Conservation (phyloP, 2,113 vertebrate species). For the Naja naja region DNA sequence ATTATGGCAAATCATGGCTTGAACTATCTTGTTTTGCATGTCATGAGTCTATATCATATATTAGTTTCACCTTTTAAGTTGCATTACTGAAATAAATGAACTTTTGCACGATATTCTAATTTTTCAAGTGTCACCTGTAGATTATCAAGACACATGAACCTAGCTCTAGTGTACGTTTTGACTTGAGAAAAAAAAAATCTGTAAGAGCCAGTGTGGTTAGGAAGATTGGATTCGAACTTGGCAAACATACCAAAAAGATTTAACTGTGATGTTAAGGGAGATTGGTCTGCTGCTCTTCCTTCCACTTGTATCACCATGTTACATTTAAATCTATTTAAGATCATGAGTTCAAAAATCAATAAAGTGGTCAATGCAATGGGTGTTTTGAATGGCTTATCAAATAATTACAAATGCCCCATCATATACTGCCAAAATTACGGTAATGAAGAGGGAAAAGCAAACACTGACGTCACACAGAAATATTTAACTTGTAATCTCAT, state of each 20-base stretch:
- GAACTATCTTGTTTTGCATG: too few species aligned
- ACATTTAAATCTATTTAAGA: background rate
- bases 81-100: too few species aligned
- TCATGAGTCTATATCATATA: too few species aligned
- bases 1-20: too few species aligned
- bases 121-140: too few species aligned
- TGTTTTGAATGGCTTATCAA: background rate
- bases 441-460: background rate
- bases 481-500: background rate
- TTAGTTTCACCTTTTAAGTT: too few species aligned
- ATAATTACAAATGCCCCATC: background rate
- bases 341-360: background rate
- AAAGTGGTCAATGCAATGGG: background rate
- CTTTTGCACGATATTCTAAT: too few species aligned
- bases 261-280: background rate
- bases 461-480: background rate
- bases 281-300: background rate
- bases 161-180: background rate
- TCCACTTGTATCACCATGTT: background rate
- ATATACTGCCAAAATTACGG: background rate
- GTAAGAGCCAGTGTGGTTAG: background rate
- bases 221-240: background rate
- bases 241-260: background rate
- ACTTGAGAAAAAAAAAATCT: background rate
- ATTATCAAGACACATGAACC: background rate